Base-by-base conservation (phyloP, 2,888 invertebrate species). In the Neelides folsomi region DNA sequence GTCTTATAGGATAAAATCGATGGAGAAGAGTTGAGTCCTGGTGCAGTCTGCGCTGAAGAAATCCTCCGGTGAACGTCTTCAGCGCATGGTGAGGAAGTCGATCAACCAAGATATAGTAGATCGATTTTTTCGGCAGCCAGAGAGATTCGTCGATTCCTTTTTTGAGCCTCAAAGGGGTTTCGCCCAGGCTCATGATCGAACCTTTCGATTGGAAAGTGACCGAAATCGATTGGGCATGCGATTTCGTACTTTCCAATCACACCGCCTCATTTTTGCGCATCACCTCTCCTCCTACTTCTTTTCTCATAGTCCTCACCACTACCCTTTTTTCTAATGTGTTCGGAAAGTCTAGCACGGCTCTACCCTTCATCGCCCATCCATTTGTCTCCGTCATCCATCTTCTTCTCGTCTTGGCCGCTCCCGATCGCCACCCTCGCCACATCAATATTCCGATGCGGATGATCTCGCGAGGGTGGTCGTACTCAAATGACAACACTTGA, bases 61-160 rank as follows among this genome's bases (percentile, higher is more conserved):
- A 58, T 56, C 54, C 58, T 52, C 47, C 51, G 47, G 47, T 48
- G 50, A 59, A 55, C 59, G 60, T 63, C 60, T 63, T 60, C 59
- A 63, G 65, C 65, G 65, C 65, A 65, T 65, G 65, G 59, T 62
- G 62, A 59, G 64, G 61, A 64, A 64, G 63, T 63, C 65, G 62
- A 65, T 65, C 60, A 63, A 53, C 54, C 60, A 60, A 59, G 65
- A 63, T 65, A 63, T 62, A 63, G 63, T 59, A 57, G 59, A 65
- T 65, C 63, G 65, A 65, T 65, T 62, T 63, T 63, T 65, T 63
- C 54, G 59, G 55, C 51, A 54, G 57, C 57, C 51, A 54, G 54
- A 53, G 57, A 59, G 62, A 62, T 64, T 62, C 61, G 60, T 59
- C 59, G 59, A 60, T 65, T 63, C 54, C 57, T 58, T 62, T 62